These are phyloP conservation scores for Podabrus alpinus DNA, from an alignment of 2,888 invertebrate species.

Conservation along the genomic window DNA sequence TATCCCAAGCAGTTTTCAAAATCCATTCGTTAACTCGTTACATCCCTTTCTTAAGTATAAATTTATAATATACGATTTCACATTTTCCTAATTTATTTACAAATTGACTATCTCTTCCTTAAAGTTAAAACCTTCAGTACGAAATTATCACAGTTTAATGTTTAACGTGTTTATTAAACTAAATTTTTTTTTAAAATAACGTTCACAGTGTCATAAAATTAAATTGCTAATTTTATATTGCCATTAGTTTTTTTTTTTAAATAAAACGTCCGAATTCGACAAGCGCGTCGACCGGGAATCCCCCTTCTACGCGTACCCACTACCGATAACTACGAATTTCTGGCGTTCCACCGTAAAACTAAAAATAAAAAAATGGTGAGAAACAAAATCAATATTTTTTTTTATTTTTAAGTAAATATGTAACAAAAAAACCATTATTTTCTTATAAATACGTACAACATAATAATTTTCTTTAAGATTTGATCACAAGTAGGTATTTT, in stretches of 20 bases:
- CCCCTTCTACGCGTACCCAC: neutral
- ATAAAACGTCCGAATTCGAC: neutral
- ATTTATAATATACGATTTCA: slow-evolving; percentile 29
- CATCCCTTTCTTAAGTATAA: slow-evolving; percentile 28
- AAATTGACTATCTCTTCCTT: slow-evolving; percentile 50
- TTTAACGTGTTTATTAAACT: slow-evolving; percentile 33
- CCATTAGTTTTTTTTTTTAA: neutral
- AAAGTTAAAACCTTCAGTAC: slow-evolving; percentile 47
- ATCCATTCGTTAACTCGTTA: slow-evolving; percentile 15
- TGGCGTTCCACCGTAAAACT: slow-evolving; percentile 34
- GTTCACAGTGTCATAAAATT: neutral
- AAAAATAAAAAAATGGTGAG: slow-evolving; percentile 35
- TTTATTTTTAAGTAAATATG: slow-evolving; percentile 50
- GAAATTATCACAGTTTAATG: slow-evolving; percentile 55
- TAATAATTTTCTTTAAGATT: slow-evolving; percentile 32
- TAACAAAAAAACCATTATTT: slow-evolving; percentile 51
- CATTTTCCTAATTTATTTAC: slow-evolving; percentile 43
- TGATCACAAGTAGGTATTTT: slow-evolving; percentile 31
- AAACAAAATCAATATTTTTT: slow-evolving; percentile 49
- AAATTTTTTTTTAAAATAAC: slow-evolving; percentile 21
- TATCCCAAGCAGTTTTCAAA: slow-evolving; percentile 14
- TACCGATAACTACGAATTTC: neutral
- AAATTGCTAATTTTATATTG: slow-evolving; percentile 3
- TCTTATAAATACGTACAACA: slow-evolving; percentile 48
- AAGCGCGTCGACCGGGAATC: neutral